Conservation (phyloP, 2,797 vertebrate species). For the Eidolon dupreanum region DNA sequence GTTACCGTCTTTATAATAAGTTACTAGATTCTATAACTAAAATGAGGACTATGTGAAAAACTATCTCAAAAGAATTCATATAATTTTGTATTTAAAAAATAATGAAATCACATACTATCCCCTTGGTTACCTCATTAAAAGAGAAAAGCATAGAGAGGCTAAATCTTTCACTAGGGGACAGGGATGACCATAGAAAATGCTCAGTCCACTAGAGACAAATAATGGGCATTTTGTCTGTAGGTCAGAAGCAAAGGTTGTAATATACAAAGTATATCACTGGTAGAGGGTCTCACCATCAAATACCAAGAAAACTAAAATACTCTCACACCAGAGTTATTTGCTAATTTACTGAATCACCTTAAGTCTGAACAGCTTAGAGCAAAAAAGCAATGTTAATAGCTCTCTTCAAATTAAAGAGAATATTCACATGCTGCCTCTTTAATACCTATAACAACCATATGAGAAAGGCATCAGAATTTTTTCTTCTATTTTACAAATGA, state of each 20-base stretch:
- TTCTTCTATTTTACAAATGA: neutral
- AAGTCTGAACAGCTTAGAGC: neutral
- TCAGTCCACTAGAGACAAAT: neutral
- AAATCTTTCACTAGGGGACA: neutral
- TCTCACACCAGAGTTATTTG: constrained; percentile 11
- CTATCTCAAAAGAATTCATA: neutral
- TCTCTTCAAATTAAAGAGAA: constrained; percentile 43
- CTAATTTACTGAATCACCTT: constrained; percentile 9
- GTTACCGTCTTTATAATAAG: neutral
- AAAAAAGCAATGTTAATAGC: neutral
- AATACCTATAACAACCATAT: neutral
- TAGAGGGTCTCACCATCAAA: neutral
- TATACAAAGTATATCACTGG: neutral
- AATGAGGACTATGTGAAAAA: neutral
- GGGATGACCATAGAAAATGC: neutral
- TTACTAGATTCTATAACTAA: neutral
- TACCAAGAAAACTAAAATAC: neutral
- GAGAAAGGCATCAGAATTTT: neutral
- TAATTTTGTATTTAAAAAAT: neutral
- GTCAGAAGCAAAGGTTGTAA: neutral
- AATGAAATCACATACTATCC: neutral
- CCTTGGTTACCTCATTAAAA: neutral
- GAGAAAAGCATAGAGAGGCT: neutral
- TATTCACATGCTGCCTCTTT: neutral
- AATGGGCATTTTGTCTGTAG: neutral